Percentiles rank a stretch among this genome's conserved stretches.
These are phyloP conservation scores for Enteromius anoplus DNA, from an alignment of 2,797 vertebrate genomes.

Conservation along the genomic window DNA sequence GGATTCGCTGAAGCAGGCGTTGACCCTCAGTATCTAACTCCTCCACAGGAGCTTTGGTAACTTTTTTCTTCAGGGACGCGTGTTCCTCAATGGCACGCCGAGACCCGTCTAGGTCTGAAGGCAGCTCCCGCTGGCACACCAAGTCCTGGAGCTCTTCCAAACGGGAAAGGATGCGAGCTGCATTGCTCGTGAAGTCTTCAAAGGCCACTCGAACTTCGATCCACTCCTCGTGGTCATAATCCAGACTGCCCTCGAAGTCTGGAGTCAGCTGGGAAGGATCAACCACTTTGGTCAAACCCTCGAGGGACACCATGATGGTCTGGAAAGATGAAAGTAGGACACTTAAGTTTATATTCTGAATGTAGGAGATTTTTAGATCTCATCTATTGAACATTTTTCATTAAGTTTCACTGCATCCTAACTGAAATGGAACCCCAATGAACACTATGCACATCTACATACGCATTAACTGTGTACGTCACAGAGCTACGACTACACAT, in stretches of 20 bases:
- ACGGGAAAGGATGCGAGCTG: slow-evolving; percentile 87
- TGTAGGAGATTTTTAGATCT: neutral
- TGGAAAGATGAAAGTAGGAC: slow-evolving; percentile 59
- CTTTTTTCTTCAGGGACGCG: slow-evolving; percentile 90
- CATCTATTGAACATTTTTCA: neutral
- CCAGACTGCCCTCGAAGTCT: slow-evolving; percentile 95
- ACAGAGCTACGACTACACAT: neutral
- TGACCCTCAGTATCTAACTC: slow-evolving; percentile 95
- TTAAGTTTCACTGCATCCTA: neutral
- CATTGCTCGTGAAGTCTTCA: slow-evolving; percentile 94
- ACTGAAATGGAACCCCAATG: neutral
- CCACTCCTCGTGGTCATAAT: slow-evolving; percentile 98
- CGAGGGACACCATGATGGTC: slow-evolving; percentile 98
- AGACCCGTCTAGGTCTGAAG: slow-evolving; percentile 92
- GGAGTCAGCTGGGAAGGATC: slow-evolving; percentile 96
- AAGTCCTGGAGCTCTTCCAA: slow-evolving; percentile 96
- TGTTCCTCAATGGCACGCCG: slow-evolving; percentile 95
- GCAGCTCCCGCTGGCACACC: slow-evolving; percentile 92
- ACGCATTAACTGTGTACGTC: neutral
- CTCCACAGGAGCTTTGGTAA: slow-evolving; percentile 93
- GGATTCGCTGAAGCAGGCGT: slow-evolving; percentile 91
- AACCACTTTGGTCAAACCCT: slow-evolving; percentile 97
- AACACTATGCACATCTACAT: neutral
- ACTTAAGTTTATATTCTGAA: neutral
- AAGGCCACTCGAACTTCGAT: slow-evolving; percentile 92